phyloP scores from a whole-genome alignment of 2,113 vertebrate genomes.

The Junco hyemalis region DNA sequence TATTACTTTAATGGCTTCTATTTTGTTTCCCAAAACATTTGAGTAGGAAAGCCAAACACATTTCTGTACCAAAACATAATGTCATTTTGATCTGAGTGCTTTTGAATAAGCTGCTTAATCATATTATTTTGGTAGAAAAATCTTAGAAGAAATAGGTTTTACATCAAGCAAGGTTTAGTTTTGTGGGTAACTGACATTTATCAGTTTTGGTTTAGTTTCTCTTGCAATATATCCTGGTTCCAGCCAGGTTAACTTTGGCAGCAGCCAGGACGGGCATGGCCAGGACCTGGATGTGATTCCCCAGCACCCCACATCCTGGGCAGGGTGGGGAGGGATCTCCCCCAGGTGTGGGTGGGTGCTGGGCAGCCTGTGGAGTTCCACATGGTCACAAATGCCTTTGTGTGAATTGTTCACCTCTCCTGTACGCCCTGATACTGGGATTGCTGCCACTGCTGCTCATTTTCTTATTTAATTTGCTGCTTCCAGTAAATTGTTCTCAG shows the following conservation, averaged over 20 bases:
- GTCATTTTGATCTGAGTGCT: neutral
- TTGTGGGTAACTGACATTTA: neutral
- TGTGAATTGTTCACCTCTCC: neutral
- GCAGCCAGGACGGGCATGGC: neutral
- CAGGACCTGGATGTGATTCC: neutral
- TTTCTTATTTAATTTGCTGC: neutral
- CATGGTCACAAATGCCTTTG: neutral
- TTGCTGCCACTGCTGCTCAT: fast-evolving
- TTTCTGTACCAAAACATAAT: neutral
- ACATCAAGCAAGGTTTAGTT: neutral
- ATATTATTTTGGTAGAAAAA: neutral
- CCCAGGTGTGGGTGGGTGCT: neutral
- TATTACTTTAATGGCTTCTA: neutral
- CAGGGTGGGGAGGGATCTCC: neutral
- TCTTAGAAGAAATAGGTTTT: neutral
- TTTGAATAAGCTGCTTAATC: neutral
- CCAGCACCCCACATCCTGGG: too few relatives aligned
- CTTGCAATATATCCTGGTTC: neutral
- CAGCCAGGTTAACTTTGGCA: neutral
- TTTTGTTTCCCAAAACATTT: neutral
- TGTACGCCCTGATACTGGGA: neutral
- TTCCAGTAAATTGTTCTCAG: neutral
- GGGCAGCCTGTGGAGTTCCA: fast-evolving
- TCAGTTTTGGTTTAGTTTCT: neutral
- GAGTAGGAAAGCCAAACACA: neutral